phyloP scores from a whole-genome alignment of 1,140 invertebrate genomes.

The Coptotermes formosanus region DNA sequence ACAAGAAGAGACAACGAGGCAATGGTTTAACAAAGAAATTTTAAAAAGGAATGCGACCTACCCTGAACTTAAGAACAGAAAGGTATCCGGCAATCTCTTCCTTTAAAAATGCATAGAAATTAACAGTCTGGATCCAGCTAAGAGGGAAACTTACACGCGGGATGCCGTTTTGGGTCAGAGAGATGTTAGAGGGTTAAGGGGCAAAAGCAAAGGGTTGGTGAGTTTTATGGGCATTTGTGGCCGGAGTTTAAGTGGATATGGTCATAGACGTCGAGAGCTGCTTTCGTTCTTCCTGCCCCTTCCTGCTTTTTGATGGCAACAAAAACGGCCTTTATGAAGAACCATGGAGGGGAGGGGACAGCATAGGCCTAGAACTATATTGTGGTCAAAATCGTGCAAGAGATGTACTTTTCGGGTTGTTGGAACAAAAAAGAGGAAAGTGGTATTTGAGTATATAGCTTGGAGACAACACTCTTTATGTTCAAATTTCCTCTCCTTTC shows the following conservation, averaged over 20 bases:
- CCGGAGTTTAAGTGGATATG: conserved; percentile 1
- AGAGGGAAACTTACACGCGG: background rate
- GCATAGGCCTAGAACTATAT: background rate
- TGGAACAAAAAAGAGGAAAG: background rate
- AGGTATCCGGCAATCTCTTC: too few relatives aligned
- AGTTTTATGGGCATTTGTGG: background rate
- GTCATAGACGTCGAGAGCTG: background rate
- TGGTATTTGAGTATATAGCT: background rate
- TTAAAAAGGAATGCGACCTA: too few relatives aligned
- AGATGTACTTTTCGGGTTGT: background rate
- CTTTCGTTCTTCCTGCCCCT: background rate
- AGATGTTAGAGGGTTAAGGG: background rate
- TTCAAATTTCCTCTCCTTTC: background rate
- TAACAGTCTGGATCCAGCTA: background rate
- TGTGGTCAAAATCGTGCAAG: background rate
- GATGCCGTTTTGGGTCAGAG: background rate
- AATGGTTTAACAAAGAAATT: too few relatives aligned
- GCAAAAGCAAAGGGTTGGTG: background rate
- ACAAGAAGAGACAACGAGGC: too few relatives aligned
- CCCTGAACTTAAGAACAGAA: too few relatives aligned
- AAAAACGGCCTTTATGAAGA: background rate
- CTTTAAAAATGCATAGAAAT: background rate
- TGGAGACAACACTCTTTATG: background rate
- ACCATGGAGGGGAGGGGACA: background rate
- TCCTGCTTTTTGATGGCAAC: background rate